phyloP scores from a whole-genome alignment of 2,888 invertebrate species.

The Calameuta idolon region DNA sequence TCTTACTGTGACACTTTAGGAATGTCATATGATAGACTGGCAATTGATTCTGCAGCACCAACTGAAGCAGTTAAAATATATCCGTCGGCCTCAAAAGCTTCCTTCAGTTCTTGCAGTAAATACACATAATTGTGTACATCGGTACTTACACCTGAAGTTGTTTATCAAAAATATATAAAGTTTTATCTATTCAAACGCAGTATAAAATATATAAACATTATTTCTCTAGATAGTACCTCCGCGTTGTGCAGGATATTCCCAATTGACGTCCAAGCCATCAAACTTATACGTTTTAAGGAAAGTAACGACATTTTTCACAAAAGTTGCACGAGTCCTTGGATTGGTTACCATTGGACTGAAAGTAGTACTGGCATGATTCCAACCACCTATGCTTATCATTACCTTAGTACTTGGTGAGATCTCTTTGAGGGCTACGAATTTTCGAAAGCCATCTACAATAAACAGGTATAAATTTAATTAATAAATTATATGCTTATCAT shows the following conservation, averaged over 20 bases:
- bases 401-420: slow-evolving; percentile 70
- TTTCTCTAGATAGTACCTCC: slow-evolving; percentile 59
- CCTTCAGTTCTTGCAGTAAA: slow-evolving; percentile 71
- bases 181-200: slow-evolving; percentile 39
- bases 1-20: slow-evolving; percentile 70
- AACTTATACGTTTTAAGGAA: slow-evolving; percentile 73
- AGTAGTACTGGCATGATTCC: slow-evolving; percentile 73
- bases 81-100: slow-evolving; percentile 70
- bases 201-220: background rate
- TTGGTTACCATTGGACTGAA: slow-evolving; percentile 70
- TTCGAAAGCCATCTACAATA: slow-evolving; percentile 65
- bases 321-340: slow-evolving; percentile 65
- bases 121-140: slow-evolving; percentile 70
- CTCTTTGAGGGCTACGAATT: slow-evolving; percentile 70
- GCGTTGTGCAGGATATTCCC: slow-evolving; percentile 77
- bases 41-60: slow-evolving; percentile 68
- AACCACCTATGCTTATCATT: slow-evolving; percentile 74
- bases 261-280: slow-evolving; percentile 80
- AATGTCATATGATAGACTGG: slow-evolving; percentile 73
- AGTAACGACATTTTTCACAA: slow-evolving; percentile 71
- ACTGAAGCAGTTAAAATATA: slow-evolving; percentile 55
- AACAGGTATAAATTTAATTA: background rate
- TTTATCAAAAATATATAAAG: background rate
- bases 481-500: too few relatives aligned
- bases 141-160: background rate